Evolutionary conservation across 2,888 invertebrate species (phyloP).

Genomic region (Noctua janthina): DNA sequence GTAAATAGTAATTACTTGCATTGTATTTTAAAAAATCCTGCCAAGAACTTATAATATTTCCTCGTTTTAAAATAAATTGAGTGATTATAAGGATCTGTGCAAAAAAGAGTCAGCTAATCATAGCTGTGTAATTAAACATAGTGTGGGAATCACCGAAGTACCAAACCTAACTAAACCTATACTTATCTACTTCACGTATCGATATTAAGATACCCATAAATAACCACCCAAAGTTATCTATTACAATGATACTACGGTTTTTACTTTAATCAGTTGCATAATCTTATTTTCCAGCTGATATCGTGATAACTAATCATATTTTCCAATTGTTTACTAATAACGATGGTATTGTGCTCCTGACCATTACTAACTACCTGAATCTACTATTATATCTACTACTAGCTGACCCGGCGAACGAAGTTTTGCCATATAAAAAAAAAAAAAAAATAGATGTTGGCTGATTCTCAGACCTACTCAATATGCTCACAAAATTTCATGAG

Average conservation of each 20-base stretch:
- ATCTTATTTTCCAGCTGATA: conserved; percentile 45
- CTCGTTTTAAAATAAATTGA: not conserved
- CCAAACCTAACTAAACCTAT: not conserved
- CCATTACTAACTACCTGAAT: not conserved
- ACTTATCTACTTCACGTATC: not conserved
- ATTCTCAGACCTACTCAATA: too few relatives aligned
- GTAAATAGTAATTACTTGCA: not conserved
- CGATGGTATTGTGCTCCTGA: conserved; percentile 12
- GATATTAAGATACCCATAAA: conserved; percentile 3
- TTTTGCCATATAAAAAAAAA: too few relatives aligned
- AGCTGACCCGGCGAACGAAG: too few relatives aligned
- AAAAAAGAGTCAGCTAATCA: not conserved
- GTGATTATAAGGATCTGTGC: not conserved
- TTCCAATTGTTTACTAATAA: conserved; percentile 53
- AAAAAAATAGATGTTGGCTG: too few relatives aligned
- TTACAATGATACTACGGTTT: conserved; percentile 30
- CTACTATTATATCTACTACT: not conserved
- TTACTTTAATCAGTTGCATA: conserved; percentile 40
- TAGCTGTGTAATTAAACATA: not conserved
- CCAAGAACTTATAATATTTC: not conserved
- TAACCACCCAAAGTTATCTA: conserved; percentile 24
- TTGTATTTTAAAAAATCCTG: not conserved
- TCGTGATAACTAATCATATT: conserved; percentile 34
- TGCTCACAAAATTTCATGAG: too few relatives aligned
- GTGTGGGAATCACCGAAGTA: not conserved